These are phyloP conservation scores for Paracentrotus lividus DNA, from an alignment of 53 echinoderm and acorn worm genomes.

Conservation along the genomic window DNA sequence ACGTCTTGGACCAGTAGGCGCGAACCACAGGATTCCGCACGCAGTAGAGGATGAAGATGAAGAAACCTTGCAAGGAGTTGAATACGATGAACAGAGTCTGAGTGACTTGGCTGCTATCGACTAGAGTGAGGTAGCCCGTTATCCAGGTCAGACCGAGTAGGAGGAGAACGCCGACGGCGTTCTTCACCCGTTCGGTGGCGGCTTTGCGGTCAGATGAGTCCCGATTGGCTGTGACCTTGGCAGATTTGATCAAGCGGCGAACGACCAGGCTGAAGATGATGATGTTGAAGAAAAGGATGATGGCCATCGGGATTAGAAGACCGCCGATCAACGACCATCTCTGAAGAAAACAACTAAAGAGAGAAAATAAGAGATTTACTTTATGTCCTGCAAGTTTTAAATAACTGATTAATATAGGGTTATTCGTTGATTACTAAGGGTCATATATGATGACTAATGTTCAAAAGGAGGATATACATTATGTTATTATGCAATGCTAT, in stretches of 20 bases:
- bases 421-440: no score
- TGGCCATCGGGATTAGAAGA: neutral
- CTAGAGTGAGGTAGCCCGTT: neutral
- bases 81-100: constrained; percentile 33
- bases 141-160: constrained; percentile 51
- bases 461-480: no score
- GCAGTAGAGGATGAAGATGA: constrained; percentile 50
- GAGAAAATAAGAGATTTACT: neutral
- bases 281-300: constrained; percentile 19
- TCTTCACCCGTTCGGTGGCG: neutral
- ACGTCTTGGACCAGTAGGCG: neutral
- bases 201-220: neutral
- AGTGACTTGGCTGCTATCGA: neutral
- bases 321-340: constrained; percentile 8
- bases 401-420: no score
- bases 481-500: no score
- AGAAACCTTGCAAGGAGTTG: constrained; percentile 44
- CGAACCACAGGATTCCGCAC: neutral
- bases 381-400: no score
- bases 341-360: constrained; percentile 10
- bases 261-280: constrained; percentile 10
- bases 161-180: constrained; percentile 32
- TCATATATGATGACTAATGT: no score
- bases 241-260: neutral
- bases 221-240: neutral